Evolutionary conservation across 2,113 vertebrate species (phyloP), one percentile per base, ranked within the genome.

Genomic region (Himantopus leucocephalus): DNA sequence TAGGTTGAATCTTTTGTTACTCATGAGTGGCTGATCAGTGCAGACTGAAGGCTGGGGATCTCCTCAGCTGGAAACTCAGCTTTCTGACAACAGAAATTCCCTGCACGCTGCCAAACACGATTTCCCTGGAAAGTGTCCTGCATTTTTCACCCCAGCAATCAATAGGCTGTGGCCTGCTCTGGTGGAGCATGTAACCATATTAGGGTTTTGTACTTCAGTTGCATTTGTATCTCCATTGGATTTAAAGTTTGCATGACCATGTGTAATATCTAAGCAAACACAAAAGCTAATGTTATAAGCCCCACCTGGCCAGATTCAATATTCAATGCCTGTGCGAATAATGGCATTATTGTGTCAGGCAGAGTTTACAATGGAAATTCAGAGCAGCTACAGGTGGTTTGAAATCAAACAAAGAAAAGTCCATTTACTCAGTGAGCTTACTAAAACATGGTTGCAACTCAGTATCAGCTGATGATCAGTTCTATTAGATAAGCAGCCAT

Each of bases 371-470:
- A 66, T 91, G 87, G 87, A 59, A 95, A 93, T 79, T 75, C 68
- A 90, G 73, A 87, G 62, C 73, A 84, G 83, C 67, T 91, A 90
- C 87, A 88, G 87, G 78, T 84, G 87, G 73, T 87, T 93, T 91
- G 94, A 83, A 93, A 74, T 55, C 78, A 93, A 81, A 92, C 80
- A 94, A 90, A 95, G 87, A 84, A 55, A 79, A 88, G 73, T 48
- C 62, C 39, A 47, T 88, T 95, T 87, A 87, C 73, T 79, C 50
- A 75, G 32, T 0, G 9, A 84, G 73, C 87, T 88, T 84, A 60
- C 43, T 87, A 84, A 84, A 95, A 91, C 62, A 21, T 79, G 47
- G 30, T 37, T 87, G 91, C 67, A 73, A 74, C 79, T 88, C 91
- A 71, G 77, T 55, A 70, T 90, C 78, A 79, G 91, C 72, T 79